Evolutionary conservation across 1,140 invertebrate species (phyloP).

Genomic region (Polypedilum vanderplanki): DNA sequence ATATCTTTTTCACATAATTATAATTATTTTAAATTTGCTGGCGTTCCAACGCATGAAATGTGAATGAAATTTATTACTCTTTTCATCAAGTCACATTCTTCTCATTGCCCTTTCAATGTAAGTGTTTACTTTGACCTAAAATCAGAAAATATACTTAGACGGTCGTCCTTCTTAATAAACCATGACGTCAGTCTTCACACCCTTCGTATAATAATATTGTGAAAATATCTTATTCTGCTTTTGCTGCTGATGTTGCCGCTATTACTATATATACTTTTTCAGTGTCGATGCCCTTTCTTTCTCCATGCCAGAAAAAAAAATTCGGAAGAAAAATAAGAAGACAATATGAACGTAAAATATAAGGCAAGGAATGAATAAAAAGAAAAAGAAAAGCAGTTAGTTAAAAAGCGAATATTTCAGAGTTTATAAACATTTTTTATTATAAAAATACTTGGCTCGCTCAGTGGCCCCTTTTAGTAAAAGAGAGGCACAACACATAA

Average conservation of each 20-base stretch:
- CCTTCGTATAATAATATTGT: not conserved
- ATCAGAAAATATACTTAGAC: not conserved
- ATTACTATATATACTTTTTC: not conserved
- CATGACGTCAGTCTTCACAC: not conserved
- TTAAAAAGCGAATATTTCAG: too few species aligned
- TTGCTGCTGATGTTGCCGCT: not conserved
- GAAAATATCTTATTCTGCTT: not conserved
- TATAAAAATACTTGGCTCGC: not conserved
- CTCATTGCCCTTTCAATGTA: not conserved
- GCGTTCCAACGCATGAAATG: too few species aligned
- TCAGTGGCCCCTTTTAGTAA: not conserved
- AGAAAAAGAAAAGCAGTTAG: not conserved
- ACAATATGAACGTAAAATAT: not conserved
- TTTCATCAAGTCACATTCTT: not conserved
- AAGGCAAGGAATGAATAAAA: not conserved
- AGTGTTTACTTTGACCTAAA: slow-evolving; percentile 13
- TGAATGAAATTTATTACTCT: too few species aligned
- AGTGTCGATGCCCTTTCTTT: not conserved
- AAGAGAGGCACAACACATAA: not conserved
- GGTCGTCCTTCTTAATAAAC: not conserved
- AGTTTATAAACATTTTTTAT: too few species aligned
- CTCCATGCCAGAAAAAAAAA: not conserved
- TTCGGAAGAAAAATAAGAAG: slow-evolving; percentile 2
- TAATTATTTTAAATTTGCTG: too few species aligned
- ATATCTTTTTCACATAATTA: not conserved